Evolutionary conservation across 2,797 vertebrate species (phyloP).

Genomic region (Trachops cirrhosus): DNA sequence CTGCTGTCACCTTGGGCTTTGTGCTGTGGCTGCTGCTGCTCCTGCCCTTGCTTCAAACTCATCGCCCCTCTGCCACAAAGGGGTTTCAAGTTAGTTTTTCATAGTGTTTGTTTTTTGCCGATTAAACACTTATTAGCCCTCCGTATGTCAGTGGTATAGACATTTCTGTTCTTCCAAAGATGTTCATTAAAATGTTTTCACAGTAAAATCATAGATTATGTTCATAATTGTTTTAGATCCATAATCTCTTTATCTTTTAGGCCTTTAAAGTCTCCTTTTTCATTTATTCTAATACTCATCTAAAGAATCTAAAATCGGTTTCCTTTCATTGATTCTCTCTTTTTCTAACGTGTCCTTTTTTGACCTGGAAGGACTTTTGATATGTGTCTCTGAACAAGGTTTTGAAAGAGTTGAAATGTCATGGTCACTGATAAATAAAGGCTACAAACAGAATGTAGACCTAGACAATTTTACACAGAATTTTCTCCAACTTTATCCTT

Average conservation of each 20-base stretch:
- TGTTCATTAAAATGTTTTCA: conserved; percentile 29
- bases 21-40: not conserved
- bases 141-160: not conserved
- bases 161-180: not conserved
- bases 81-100: not conserved
- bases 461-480: not conserved
- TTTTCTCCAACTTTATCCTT: conserved; percentile 16
- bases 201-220: not conserved
- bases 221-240: not conserved
- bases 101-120: not conserved
- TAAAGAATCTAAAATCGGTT: conserved; percentile 11
- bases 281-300: not conserved
- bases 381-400: not conserved
- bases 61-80: not conserved
- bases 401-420: conserved; percentile 36
- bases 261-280: not conserved
- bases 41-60: not conserved
- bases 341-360: not conserved
- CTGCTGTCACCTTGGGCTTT: not conserved
- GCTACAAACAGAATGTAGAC: not conserved
- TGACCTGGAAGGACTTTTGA: not conserved
- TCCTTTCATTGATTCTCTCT: conserved; percentile 23
- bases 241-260: not conserved
- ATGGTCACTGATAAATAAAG: conserved; percentile 12
- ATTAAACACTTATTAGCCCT: conserved; percentile 21